Evolutionary conservation across 23 tunicate species (phyloP).

Genomic region (Halocynthia roretzi): DNA sequence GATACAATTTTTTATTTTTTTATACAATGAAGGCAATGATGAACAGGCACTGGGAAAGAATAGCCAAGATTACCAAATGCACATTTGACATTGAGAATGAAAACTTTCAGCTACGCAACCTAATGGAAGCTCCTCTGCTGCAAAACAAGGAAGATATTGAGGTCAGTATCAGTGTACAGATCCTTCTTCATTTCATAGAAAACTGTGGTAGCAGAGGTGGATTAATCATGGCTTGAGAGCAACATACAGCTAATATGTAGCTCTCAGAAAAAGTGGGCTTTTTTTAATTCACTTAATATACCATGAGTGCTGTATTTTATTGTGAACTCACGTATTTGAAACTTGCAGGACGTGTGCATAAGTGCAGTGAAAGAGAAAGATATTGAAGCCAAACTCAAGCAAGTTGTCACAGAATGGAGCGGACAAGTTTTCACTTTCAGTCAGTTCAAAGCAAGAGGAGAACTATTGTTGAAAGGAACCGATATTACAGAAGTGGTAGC

Average conservation of each 20-base stretch:
- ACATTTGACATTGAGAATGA: conserved; percentile 91
- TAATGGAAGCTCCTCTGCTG: conserved; percentile 96
- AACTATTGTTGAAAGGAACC: conserved; percentile 74
- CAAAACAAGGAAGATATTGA: conserved; percentile 95
- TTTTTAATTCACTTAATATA: too few relatives aligned
- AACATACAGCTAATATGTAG: background rate
- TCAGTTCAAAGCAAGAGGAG: conserved; percentile 76
- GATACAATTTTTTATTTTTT: background rate
- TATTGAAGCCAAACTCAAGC: conserved; percentile 92
- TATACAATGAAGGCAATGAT: conserved; percentile 89
- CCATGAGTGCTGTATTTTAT: too few relatives aligned
- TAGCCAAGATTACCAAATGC: conserved; percentile 66
- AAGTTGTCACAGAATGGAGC: conserved; percentile 91
- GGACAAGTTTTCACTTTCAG: conserved; percentile 87
- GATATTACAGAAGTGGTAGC: conserved; percentile 94
- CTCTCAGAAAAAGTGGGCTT: too few relatives aligned
- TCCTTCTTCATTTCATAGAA: too few relatives aligned
- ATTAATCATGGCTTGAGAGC: background rate
- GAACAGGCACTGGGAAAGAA: conserved; percentile 93
- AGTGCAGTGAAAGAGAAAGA: conserved; percentile 96
- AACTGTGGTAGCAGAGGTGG: background rate
- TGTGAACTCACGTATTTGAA: background rate
- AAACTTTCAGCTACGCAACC: conserved; percentile 90
- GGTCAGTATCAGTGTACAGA: conserved; percentile 15
- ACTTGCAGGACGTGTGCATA: conserved; percentile 79